Base-by-base conservation (phyloP, 1,140 invertebrate species). In the Hesperophylax magnus region DNA sequence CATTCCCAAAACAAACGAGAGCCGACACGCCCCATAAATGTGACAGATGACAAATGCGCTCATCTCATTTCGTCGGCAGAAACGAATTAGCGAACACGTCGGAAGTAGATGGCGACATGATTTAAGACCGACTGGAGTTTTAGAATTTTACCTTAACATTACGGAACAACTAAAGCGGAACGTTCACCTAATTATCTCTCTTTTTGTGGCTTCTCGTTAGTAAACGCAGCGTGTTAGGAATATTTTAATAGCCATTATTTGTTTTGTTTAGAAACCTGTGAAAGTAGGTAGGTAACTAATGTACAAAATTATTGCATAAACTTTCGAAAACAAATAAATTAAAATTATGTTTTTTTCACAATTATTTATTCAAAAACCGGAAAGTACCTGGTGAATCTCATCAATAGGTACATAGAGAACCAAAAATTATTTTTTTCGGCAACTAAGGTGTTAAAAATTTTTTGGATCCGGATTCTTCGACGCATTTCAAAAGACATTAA, bases 11-110 rank as follows among this genome's bases (percentile, higher is more conserved):
- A 47, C 39, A 47, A 47, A 47, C 11, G 39, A 0, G 39, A n/a
- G 61, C 3, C 61, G 27, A 11, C 27, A 31, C 63, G 63, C 22
- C 27, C 63, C 63, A 17, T 27, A 31, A 27, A 27, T 18, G 2
- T 67, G 63, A 67, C 63, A 67, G 27, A 67, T 67, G 22, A 47
- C 9, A 47, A 47, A 47, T 47, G 9, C 14, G 39, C 39, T 14
- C 39, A 47, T 34, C 34, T 34, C 24, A 6, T 27, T 27, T 67
- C 63, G 15, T 67, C 22, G 17, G 22, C 22, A 17, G 7, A 39
- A 34, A 67, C 27, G 31, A 67, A 67, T 67, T 67, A 67, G 63
- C 63, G 17, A n/a, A 17, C 9, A 39, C 17, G 63, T 67, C 63
- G 63, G 63, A 67, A 67, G 63, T 31, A 15, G 63, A 31, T 22